phyloP scores from a whole-genome alignment of 2,888 invertebrate species.

The Hermodice carunculata region DNA sequence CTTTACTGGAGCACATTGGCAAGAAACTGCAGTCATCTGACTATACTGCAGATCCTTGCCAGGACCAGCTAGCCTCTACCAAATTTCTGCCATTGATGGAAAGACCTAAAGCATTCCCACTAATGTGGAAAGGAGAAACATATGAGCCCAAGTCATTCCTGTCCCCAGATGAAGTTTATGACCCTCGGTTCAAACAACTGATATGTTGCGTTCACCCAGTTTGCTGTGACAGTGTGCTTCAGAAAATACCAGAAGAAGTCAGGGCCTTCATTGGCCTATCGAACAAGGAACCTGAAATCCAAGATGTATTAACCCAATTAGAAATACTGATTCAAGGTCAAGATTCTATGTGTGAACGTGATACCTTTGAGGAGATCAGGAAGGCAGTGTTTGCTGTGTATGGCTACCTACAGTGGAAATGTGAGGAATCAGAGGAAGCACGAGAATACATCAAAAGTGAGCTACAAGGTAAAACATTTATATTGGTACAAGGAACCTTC shows the following conservation, averaged over 20 bases:
- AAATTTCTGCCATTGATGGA: constrained; percentile 39
- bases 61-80: too few species aligned
- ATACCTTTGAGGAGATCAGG: constrained; percentile 24
- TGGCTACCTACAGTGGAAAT: constrained; percentile 33
- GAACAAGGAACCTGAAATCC: constrained; percentile 30
- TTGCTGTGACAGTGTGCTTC: constrained; percentile 33
- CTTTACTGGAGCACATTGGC: constrained; percentile 17
- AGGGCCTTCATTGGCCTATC: constrained; percentile 29
- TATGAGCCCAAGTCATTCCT: constrained; percentile 16
- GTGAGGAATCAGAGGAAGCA: constrained; percentile 2
- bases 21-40: constrained; percentile 21
- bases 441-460: constrained; percentile 14
- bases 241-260: constrained; percentile 21
- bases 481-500: constrained; percentile 36
- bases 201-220: constrained; percentile 38
- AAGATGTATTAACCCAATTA: constrained; percentile 39
- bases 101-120: constrained; percentile 32
- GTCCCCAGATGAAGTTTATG: constrained; percentile 28
- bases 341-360: constrained; percentile 2
- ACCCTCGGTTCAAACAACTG: constrained; percentile 23
- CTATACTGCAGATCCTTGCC: too few species aligned
- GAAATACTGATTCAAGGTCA: constrained; percentile 32
- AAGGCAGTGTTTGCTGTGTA: constrained; percentile 28
- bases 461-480: constrained; percentile 30
- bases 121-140: constrained; percentile 34